Base-by-base conservation (phyloP, 2,113 vertebrate genomes). In the Myiopsitta monachus region DNA sequence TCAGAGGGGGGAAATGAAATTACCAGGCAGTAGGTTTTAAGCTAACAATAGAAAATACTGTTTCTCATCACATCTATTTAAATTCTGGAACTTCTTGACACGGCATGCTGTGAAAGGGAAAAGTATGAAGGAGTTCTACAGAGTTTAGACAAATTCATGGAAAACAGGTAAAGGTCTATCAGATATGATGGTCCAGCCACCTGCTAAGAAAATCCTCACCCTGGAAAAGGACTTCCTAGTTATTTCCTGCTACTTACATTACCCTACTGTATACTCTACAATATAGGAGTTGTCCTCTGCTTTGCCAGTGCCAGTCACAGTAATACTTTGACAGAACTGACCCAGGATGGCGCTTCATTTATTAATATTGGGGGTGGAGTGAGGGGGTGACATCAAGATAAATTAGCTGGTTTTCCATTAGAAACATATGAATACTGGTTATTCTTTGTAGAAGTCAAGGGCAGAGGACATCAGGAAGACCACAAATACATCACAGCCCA, bases 21-120 rank as follows among this genome's bases (percentile, higher is more conserved):
- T 83, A 85, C 26, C 75, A 94, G 72, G 67, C 85, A 77, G 83
- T 44, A 83, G 72, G 38, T 14, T 90, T 93, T 74, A 77, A 83
- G 61, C 72, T 95, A 94, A 94, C 73, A 94, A 87, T 81, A 96
- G 55, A 95, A 92, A 92, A 95, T 67, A 81, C 64, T 83, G 67
- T 52, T 92, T 92, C 84, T 94, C 68, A 81, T 90, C 72, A 74
- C 18, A 74, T 74, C 86, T 95, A 78, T 96, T 93, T 92, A 77
- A 80, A 93, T 81, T 90, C 85, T 80, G 63, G 41, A 88, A 90
- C 90, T 93, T 81, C 68, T 92, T 91, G 73, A 63, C 76, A 92
- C 2, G 9, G 38, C 46, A 72, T 78, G 33, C n/a, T 87, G 23
- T 67, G 90, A 84, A 92, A 95, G 38, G 26, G 31, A 91, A 84